Conservation (phyloP, 2,113 vertebrate species). For the Pithys albifrons region DNA sequence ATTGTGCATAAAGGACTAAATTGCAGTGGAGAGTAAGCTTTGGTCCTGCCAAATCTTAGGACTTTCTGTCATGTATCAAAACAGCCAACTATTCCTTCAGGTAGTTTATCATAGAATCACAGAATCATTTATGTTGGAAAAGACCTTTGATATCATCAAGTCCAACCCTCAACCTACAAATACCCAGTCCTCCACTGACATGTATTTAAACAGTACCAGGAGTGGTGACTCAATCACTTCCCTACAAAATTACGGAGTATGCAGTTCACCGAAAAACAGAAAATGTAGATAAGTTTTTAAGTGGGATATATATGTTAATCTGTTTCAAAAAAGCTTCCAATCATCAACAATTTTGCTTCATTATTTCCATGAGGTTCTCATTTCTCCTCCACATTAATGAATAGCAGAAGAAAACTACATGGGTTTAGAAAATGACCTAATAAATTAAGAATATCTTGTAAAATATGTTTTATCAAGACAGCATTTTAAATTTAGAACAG, state of each 20-base stretch:
- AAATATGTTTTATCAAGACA: neutral
- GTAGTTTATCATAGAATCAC: neutral
- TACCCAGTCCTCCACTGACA: neutral
- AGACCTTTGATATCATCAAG: neutral
- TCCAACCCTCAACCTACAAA: neutral
- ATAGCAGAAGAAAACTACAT: neutral
- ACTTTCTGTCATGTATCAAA: neutral
- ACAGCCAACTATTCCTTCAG: neutral
- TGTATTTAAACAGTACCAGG: neutral
- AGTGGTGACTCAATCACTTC: neutral
- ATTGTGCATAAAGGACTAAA: neutral
- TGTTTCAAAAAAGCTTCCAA: neutral
- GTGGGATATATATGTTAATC: neutral
- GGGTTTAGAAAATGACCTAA: neutral
- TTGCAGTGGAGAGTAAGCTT: neutral
- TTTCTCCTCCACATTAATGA: neutral
- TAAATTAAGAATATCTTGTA: neutral
- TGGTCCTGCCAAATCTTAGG: neutral
- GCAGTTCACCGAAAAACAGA: neutral
- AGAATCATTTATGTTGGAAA: neutral
- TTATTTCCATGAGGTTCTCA: neutral
- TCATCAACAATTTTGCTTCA: neutral
- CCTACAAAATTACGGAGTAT: neutral
- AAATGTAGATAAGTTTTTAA: neutral
- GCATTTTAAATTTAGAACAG: neutral